Conservation (phyloP, 1,140 invertebrate species). For the Tyrophagus putrescentiae region DNA sequence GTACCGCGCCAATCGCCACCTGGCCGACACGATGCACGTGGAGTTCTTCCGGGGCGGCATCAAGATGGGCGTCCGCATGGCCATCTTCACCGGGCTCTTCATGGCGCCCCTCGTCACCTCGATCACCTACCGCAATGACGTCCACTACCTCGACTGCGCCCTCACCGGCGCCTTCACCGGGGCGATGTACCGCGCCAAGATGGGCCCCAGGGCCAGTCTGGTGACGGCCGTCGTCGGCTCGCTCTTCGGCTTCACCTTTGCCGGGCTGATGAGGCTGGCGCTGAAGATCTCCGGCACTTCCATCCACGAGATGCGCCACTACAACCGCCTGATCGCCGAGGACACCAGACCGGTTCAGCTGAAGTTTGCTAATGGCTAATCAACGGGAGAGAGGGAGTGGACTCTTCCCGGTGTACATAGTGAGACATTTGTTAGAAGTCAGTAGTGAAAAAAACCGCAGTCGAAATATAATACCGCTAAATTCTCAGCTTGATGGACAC, state of each 20-base stretch:
- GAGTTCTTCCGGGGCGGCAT: background rate
- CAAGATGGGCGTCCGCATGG: background rate
- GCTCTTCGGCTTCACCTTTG: conserved; percentile 5
- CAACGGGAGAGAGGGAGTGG: no score
- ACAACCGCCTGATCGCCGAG: background rate
- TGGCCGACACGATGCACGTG: conserved; percentile 16
- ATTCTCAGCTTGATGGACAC: no score
- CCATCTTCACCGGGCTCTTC: conserved; percentile 3
- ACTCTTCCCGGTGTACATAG: no score
- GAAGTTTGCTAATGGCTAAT: no score
- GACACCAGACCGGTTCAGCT: no score
- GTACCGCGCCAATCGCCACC: conserved; percentile 3
- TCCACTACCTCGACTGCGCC: conserved; percentile 7
- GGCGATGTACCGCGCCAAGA: background rate
- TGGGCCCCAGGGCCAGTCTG: conserved; percentile 12
- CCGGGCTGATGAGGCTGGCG: background rate
- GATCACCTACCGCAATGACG: conserved; percentile 14
- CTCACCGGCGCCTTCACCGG: background rate
- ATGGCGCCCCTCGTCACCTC: background rate
- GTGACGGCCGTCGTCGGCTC: background rate
- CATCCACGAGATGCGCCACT: conserved; percentile 9
- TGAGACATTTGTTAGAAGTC: no score
- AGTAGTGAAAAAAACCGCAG: no score
- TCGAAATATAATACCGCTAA: no score
- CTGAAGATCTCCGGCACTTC: background rate